phyloP scores from a whole-genome alignment of 2,888 invertebrate genomes.

The Dryococelus australis region DNA sequence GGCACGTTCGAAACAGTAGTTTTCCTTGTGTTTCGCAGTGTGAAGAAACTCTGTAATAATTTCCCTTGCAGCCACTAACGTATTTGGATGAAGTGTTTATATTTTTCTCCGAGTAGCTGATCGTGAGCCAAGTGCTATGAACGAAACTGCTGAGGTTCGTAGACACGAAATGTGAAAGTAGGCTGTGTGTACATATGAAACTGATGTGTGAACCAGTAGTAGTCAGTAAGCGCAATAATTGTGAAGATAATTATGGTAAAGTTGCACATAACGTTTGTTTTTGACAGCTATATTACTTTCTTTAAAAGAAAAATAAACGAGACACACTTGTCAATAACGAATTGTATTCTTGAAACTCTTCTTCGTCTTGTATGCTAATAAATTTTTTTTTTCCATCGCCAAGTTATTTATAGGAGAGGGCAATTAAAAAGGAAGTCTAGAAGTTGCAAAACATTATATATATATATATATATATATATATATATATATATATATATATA shows the following conservation, averaged over 20 bases:
- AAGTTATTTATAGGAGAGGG: neutral
- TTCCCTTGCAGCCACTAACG: neutral
- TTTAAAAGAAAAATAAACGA: neutral
- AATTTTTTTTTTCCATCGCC: neutral
- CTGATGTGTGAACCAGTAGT: neutral
- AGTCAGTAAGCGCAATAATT: neutral
- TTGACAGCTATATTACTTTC: neutral
- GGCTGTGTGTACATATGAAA: conserved; percentile 7
- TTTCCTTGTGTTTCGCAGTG: neutral
- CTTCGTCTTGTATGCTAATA: neutral
- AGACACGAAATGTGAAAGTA: neutral
- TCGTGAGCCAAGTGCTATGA: neutral
- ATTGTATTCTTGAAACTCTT: neutral
- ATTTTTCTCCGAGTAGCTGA: neutral
- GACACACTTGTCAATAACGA: conserved; percentile 3
- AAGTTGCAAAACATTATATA: neutral
- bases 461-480: neutral
- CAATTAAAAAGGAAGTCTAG: neutral
- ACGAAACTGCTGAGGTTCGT: neutral
- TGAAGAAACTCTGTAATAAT: neutral
- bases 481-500: neutral
- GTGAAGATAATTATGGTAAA: neutral
- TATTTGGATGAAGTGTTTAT: neutral
- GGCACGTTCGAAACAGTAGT: neutral
- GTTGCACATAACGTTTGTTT: neutral